Conservation (phyloP, 2,888 invertebrate genomes). For the Scaptomyza flava region DNA sequence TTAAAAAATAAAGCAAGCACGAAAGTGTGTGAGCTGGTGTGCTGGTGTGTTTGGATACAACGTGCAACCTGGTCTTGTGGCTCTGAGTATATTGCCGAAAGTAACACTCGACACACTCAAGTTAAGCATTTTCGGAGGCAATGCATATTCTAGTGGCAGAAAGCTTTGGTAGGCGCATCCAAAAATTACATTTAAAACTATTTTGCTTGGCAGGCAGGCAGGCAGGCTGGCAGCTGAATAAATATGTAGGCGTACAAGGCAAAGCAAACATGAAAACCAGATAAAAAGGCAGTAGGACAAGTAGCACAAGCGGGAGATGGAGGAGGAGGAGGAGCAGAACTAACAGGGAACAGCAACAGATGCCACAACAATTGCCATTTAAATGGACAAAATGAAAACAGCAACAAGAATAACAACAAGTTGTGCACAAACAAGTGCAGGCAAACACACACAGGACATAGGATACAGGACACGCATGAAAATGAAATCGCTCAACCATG, state of each 20-base stretch:
- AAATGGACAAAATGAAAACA: conserved; percentile 58
- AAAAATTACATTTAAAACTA: conserved; percentile 76
- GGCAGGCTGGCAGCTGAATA: conserved; percentile 35
- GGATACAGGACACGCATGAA: conserved; percentile 62
- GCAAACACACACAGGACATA: conserved; percentile 14
- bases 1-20: conserved; percentile 15
- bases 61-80: conserved; percentile 13
- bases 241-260: conserved; percentile 39
- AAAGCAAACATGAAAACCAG: conserved; percentile 64
- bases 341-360: conserved; percentile 65
- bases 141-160: conserved; percentile 58
- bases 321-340: neutral
- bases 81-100: conserved; percentile 62
- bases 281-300: conserved; percentile 35
- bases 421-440: conserved; percentile 42
- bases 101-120: conserved; percentile 72
- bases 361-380: conserved; percentile 69
- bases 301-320: neutral
- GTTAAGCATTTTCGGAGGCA: conserved; percentile 44
- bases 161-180: conserved; percentile 53
- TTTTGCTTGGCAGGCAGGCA: conserved; percentile 54
- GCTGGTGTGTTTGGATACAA: conserved; percentile 12
- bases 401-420: conserved; percentile 40
- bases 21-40: neutral
- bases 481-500: conserved; percentile 61